Conservation (phyloP, 2,797 vertebrate species). For the Phrynocephalus forsythii region DNA sequence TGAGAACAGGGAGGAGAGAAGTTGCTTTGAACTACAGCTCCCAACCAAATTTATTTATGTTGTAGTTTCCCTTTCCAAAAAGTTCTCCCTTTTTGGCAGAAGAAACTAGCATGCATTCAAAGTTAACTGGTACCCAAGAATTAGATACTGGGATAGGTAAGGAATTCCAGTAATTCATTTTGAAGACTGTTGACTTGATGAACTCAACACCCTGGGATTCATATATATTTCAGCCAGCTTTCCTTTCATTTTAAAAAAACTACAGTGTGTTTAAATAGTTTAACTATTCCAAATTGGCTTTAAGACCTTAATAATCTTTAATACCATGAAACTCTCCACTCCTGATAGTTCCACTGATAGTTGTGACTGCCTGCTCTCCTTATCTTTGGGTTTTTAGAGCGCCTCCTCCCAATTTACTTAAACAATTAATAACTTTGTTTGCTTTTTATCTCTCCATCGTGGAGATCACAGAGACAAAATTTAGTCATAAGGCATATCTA, state of each 20-base stretch:
- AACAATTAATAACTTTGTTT: constrained; percentile 16
- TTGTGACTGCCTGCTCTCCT: neutral
- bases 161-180: neutral
- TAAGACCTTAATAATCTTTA: neutral
- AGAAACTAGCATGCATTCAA: neutral
- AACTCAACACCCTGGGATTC: neutral
- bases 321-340: neutral
- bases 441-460: constrained; percentile 18
- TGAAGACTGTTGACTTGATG: neutral
- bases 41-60: too few relatives aligned
- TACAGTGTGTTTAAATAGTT: too few relatives aligned
- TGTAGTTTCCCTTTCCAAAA: too few relatives aligned
- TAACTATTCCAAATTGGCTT: neutral
- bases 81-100: neutral
- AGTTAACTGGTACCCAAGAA: neutral
- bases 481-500: constrained; percentile 14
- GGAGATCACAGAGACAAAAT: neutral
- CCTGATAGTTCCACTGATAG: neutral
- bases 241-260: neutral
- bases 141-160: neutral
- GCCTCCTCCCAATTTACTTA: constrained; percentile 7
- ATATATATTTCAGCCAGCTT: neutral
- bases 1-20: too few relatives aligned
- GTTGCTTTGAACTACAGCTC: too few relatives aligned
- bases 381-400: neutral